phyloP scores from a whole-genome alignment of 2,888 invertebrate species.

The Tenthredo livida region DNA sequence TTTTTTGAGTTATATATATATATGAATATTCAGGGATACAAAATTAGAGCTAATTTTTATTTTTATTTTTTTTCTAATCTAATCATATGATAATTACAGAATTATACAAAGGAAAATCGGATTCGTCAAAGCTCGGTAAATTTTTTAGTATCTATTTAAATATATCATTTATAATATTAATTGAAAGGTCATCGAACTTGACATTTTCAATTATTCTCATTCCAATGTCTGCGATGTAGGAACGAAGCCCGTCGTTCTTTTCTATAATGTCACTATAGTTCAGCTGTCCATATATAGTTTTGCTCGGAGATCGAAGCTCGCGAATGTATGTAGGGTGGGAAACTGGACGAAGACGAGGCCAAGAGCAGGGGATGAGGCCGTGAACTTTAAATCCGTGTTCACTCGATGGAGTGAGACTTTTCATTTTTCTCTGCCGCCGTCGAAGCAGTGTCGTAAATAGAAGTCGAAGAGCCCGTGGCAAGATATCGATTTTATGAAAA shows the following conservation, averaged over 20 bases:
- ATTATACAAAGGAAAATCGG: background rate
- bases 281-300: slow-evolving; percentile 19
- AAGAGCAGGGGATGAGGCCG: slow-evolving; percentile 31
- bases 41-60: background rate
- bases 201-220: slow-evolving; percentile 2
- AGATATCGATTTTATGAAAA: background rate
- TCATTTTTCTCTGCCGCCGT: background rate
- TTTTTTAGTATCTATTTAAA: background rate
- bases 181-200: background rate
- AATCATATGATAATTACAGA: background rate
- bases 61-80: background rate
- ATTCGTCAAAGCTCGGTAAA: background rate
- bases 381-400: slow-evolving; percentile 48
- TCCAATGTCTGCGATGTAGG: background rate
- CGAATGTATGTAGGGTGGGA: background rate
- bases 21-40: background rate
- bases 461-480: background rate
- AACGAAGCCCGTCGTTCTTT: background rate
- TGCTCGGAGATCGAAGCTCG: background rate
- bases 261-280: slow-evolving; percentile 31
- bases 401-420: slow-evolving; percentile 1
- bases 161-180: background rate
- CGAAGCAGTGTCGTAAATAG: background rate
- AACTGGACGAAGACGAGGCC: slow-evolving; percentile 21
- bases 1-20: background rate